Conservation (phyloP, 2,888 invertebrate species). For the Drosophila lacicola region DNA sequence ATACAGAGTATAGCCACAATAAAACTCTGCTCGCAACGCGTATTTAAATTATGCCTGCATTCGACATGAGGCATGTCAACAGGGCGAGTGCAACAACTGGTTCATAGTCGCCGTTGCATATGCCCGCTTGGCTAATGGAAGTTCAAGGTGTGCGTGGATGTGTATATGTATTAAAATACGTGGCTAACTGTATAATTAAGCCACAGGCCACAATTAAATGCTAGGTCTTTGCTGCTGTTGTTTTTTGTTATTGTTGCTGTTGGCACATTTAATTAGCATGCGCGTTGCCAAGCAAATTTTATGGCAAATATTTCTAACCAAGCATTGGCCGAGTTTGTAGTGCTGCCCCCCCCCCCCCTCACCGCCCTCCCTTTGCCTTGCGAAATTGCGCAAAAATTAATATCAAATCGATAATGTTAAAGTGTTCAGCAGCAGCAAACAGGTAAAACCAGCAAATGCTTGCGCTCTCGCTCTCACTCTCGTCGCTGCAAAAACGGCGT, state of each 20-base stretch:
- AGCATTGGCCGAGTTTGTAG: constrained; percentile 43
- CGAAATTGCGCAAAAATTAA: constrained; percentile 69
- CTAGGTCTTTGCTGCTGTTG: constrained; percentile 12
- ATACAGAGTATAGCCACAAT: neutral
- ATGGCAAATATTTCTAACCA: constrained; percentile 46
- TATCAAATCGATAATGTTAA: constrained; percentile 75
- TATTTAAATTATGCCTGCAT: constrained; percentile 45
- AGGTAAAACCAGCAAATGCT: constrained; percentile 71
- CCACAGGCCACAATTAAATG: constrained; percentile 33
- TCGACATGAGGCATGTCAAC: constrained; percentile 25
- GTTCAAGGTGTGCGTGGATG: constrained; percentile 38
- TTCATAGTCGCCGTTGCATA: constrained; percentile 22
- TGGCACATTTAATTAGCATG: constrained; percentile 63
- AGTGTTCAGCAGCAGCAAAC: constrained; percentile 52
- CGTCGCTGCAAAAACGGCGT: constrained; percentile 46
- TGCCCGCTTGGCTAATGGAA: constrained; percentile 43
- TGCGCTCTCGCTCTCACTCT: constrained; percentile 33
- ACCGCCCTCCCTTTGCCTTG: constrained; percentile 37
- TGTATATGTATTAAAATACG: neutral
- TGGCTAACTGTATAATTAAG: constrained; percentile 49
- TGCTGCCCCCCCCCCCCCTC: neutral
- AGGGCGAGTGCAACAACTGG: constrained; percentile 42
- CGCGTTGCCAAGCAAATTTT: constrained; percentile 42
- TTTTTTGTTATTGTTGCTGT: constrained; percentile 23
- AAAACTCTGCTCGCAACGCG: constrained; percentile 9